Percentiles rank a stretch among this genome's conserved stretches.
Conservation (phyloP, 1,140 invertebrate species). For the Callitettix versicolor region DNA sequence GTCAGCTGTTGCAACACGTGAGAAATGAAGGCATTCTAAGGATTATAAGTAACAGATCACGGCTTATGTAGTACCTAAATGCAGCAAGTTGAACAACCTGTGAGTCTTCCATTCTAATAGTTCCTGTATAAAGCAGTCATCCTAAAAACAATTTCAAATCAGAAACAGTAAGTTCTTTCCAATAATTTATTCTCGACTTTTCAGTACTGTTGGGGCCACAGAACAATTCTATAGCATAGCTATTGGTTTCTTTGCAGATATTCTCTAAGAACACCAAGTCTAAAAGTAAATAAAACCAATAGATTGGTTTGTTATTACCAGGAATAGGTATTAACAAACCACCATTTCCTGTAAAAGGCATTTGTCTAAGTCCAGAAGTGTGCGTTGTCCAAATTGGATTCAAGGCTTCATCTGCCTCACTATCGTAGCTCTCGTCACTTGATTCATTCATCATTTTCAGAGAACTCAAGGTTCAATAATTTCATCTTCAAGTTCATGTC, state of each 20-base stretch:
- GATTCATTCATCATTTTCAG: too few relatives aligned
- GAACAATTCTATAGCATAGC: conserved; percentile 21
- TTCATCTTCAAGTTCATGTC: background rate
- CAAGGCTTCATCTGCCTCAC: background rate
- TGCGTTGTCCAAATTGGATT: too few relatives aligned
- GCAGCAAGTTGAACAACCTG: conserved; percentile 13
- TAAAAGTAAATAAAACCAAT: conserved; percentile 6
- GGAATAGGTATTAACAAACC: background rate
- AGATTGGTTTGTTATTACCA: background rate
- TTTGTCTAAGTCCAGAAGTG: background rate
- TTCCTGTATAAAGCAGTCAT: conserved; percentile 21
- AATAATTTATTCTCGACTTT: background rate
- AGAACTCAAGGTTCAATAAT: too few relatives aligned
- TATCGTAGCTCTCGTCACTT: background rate
- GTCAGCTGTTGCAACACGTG: background rate
- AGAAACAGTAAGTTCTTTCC: background rate
- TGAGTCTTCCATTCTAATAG: conserved; percentile 22
- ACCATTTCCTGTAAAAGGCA: background rate
- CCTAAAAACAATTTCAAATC: conserved; percentile 19
- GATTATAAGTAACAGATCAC: background rate
- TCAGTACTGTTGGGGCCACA: background rate
- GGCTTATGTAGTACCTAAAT: background rate
- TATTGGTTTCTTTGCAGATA: conserved; percentile 20
- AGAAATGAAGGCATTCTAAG: background rate
- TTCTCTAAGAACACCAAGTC: conserved; percentile 15